Conservation (phyloP, 2,113 vertebrate genomes). For the Corythornis vintsioides region DNA sequence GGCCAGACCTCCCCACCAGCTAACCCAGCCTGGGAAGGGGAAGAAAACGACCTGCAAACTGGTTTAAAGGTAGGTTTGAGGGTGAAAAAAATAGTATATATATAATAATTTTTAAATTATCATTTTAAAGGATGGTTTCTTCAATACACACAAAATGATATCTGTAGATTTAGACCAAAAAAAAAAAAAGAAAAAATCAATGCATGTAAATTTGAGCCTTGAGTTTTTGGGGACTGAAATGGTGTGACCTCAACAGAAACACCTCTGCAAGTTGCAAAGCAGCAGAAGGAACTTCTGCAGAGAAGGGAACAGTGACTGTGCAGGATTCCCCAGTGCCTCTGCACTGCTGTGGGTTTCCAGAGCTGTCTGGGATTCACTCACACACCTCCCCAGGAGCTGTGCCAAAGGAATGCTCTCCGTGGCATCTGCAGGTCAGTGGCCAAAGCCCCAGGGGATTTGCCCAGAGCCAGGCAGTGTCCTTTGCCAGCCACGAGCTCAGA, state of each 20-base stretch:
- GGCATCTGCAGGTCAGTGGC: neutral
- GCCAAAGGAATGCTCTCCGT: neutral
- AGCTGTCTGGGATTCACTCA: neutral
- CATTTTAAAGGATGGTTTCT: neutral
- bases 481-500: neutral
- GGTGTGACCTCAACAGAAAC: neutral
- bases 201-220: accelerated
- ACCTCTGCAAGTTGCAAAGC: neutral
- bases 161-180: neutral
- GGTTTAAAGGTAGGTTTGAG: neutral
- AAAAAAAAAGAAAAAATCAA: neutral
- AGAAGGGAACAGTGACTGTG: accelerated
- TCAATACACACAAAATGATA: neutral
- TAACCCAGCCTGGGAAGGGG: neutral
- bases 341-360: accelerated
- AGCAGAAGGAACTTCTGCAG: neutral
- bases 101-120: neutral
- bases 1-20: neutral
- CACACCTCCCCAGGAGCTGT: neutral
- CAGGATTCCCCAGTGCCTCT: neutral
- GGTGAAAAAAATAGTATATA: neutral
- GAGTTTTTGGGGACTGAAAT: neutral
- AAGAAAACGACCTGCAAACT: neutral
- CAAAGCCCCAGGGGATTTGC: neutral
- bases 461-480: neutral